Percentiles rank a stretch among this genome's conserved stretches.
These are phyloP conservation scores for Melieria picta DNA, from an alignment of 2,888 invertebrate genomes.

Conservation along the genomic window DNA sequence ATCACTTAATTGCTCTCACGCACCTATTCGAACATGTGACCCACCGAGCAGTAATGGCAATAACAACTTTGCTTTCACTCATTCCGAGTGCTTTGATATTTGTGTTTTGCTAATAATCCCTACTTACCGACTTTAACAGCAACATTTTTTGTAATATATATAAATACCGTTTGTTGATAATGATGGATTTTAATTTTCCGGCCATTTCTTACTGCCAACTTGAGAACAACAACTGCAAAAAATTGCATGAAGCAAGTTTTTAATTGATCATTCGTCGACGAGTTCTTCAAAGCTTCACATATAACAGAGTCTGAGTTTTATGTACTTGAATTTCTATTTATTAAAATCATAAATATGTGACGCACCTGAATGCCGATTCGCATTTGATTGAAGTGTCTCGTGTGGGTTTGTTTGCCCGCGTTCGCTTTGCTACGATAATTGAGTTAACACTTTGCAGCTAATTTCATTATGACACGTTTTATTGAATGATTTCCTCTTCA, in stretches of 20 bases:
- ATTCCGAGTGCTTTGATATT: too few species aligned
- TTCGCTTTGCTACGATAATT: neutral
- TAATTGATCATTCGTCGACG: too few species aligned
- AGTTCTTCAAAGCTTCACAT: too few species aligned
- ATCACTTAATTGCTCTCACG: neutral
- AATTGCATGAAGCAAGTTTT: too few species aligned
- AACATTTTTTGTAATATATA: neutral
- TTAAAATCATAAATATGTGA: too few species aligned
- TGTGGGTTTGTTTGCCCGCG: neutral
- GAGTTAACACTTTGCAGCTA: constrained; percentile 6
- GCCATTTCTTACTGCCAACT: neutral
- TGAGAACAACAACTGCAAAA: neutral
- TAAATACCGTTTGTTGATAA: neutral
- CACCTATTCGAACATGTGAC: neutral
- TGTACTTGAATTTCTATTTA: too few species aligned
- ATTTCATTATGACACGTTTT: constrained; percentile 3
- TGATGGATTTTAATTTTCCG: constrained; percentile 1
- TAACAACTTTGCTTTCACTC: too few species aligned
- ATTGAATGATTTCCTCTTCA: neutral
- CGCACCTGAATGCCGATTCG: too few species aligned
- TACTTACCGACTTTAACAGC: neutral
- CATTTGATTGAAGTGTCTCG: neutral
- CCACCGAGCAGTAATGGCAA: neutral
- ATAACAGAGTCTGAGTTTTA: too few species aligned
- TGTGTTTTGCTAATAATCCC: too few species aligned